A percentile compares a stretch with the other conserved stretches of the same genome.
Evolutionary conservation across 2,888 invertebrate species (phyloP).

Genomic region (Mongoloraphidia duomilia): DNA sequence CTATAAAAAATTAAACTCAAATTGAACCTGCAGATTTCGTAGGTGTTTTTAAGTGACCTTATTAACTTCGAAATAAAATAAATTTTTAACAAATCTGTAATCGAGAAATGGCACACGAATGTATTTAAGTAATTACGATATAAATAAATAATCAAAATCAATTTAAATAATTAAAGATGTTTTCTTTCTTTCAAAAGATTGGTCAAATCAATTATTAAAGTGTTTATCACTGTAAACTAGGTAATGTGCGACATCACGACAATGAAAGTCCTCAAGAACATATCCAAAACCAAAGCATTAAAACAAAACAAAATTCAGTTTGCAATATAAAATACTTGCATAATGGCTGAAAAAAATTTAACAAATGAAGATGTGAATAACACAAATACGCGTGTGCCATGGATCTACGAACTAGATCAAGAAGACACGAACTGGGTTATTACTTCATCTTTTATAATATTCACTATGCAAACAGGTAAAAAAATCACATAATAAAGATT

Average conservation of each 20-base stretch:
- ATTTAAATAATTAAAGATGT: background rate
- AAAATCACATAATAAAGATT: too few relatives aligned
- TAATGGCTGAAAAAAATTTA: background rate
- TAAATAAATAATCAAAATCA: background rate
- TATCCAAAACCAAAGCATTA: background rate
- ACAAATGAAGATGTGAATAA: constrained; percentile 18
- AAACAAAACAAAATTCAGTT: background rate
- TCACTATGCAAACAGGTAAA: constrained; percentile 85
- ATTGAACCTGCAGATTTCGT: too few relatives aligned
- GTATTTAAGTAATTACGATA: background rate
- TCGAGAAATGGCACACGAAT: too few relatives aligned
- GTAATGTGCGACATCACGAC: background rate
- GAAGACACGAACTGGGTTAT: constrained; percentile 85
- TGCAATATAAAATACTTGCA: background rate
- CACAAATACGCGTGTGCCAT: constrained; percentile 27
- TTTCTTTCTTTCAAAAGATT: background rate
- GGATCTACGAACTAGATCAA: constrained; percentile 47
- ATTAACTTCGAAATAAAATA: too few relatives aligned
- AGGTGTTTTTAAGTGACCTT: too few relatives aligned
- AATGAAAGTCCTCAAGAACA: background rate
- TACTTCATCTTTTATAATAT: constrained; percentile 78
- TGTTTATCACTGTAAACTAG: background rate
- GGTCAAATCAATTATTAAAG: background rate
- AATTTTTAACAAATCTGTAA: too few relatives aligned
- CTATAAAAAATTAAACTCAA: too few relatives aligned